A percentile compares a stretch with the other conserved stretches of the same genome.
These are phyloP conservation scores for Dusona sp. DNA, from an alignment of 2,888 invertebrate species.

Conservation along the genomic window DNA sequence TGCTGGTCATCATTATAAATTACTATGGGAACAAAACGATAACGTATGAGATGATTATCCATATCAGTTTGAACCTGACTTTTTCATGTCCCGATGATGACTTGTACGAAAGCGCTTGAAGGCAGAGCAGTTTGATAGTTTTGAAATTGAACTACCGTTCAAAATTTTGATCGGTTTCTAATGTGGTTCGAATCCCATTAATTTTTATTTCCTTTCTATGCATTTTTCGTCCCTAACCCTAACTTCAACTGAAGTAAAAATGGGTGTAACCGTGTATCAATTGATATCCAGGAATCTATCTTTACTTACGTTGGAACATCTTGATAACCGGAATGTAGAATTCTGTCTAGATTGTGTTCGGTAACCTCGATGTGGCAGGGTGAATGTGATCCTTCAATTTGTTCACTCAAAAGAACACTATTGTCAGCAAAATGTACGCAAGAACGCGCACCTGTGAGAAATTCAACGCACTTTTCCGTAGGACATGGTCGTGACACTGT, in stretches of 20 bases:
- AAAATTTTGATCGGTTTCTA: neutral
- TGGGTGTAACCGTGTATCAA: neutral
- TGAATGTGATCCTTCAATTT: conserved; percentile 25
- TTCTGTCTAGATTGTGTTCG: conserved; percentile 77
- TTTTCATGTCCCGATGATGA: neutral
- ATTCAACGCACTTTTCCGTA: conserved; percentile 83
- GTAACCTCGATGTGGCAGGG: conserved; percentile 71
- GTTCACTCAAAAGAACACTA: conserved; percentile 42
- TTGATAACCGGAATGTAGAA: conserved; percentile 75
- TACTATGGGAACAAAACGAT: neutral
- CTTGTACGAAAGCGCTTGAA: neutral
- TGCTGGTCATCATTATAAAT: conserved; percentile 17
- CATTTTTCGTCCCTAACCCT: neutral
- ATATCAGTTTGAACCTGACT: neutral
- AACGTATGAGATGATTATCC: neutral
- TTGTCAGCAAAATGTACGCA: conserved; percentile 66
- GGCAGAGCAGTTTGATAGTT: neutral
- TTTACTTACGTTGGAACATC: conserved; percentile 75
- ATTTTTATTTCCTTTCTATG: neutral
- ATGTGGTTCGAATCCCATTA: neutral
- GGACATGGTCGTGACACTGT: conserved; percentile 79
- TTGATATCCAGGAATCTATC: neutral
- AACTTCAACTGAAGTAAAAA: neutral
- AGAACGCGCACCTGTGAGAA: conserved; percentile 75
- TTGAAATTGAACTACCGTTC: neutral